Base-by-base conservation (phyloP, 2,113 vertebrate species). In the Tricholaema leucomelas region DNA sequence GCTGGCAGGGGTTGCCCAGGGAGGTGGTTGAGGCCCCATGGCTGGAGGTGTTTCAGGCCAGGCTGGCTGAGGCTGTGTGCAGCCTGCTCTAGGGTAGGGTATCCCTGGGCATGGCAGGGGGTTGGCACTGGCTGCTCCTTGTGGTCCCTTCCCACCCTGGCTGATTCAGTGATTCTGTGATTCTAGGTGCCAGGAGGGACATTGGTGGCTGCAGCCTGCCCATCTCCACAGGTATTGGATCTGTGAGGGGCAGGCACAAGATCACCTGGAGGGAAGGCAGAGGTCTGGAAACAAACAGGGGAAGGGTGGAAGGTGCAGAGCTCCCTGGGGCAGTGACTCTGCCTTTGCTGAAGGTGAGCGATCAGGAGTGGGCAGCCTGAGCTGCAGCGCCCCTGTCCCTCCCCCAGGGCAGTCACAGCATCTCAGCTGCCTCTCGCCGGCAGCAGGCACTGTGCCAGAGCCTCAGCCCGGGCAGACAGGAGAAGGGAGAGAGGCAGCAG, bases 401-500 rank as follows among this genome's bases (percentile, higher is more conserved):
- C 60, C 36, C 44, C 89, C 80, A 90, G 86, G 87, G 73, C 77
- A 90, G 85, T 85, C 89, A 78, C 86, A 67, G 85, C 44, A 35
- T 86, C 87, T 91, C 71, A 84, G 52, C 83, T 69, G 69, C 84
- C 70, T 90, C 73, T 74, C 40, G 40, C 82, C 88, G 92, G 78
- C 91, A 93, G 89, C 91, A 95, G 91, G 85, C 74, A 30, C 67
- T 86, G 70, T 81, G 80, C 78, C 90, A 92, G 58, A 24, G 85
- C 42, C 85, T 81, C 70, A 88, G 81, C 69, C 93, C 7, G 3
- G 52, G 64, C 81, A 65, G 74, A 38, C 75, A 58, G 38, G 80
- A 33, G n/a, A 40, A 56, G 54, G 84, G 58, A 85, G 65, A 81
- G 85, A 38, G 85, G 81, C 9, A 80, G 78, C 92, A 85, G 69